These are phyloP conservation scores for Aegotheles bennettii DNA, from an alignment of 2,113 vertebrate species.

Conservation along the genomic window DNA sequence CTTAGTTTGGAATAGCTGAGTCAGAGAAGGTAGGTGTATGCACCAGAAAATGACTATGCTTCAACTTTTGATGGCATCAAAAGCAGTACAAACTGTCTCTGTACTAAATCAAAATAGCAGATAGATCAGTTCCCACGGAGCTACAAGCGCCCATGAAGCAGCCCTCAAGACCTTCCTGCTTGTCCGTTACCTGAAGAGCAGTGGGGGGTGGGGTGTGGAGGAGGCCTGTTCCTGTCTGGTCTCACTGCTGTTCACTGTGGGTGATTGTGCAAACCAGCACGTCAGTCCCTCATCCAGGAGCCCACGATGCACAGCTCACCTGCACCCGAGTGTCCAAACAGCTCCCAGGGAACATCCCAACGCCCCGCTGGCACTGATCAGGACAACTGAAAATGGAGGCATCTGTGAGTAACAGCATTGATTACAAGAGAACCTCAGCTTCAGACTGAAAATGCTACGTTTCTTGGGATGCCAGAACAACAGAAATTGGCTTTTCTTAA, in stretches of 20 bases:
- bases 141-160: neutral
- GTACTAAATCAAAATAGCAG: neutral
- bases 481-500: neutral
- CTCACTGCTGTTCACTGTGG: accelerated
- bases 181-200: neutral
- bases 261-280: neutral
- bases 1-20: neutral
- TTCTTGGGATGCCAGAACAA: neutral
- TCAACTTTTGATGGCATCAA: neutral
- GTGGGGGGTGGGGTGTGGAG: neutral
- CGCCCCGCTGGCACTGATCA: accelerated
- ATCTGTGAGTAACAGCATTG: accelerated
- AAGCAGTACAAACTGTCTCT: neutral
- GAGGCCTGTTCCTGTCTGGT: neutral
- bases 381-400: accelerated
- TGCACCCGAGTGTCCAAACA: neutral
- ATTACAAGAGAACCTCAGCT: neutral
- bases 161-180: neutral
- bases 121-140: neutral
- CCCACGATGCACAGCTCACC: accelerated
- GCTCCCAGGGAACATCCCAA: neutral
- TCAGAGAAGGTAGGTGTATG: neutral
- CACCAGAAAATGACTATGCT: neutral
- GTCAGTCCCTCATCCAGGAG: accelerated
- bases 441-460: neutral